These are phyloP conservation scores for Tamandua tetradactyla DNA, from an alignment of 2,797 vertebrate genomes.

Conservation along the genomic window DNA sequence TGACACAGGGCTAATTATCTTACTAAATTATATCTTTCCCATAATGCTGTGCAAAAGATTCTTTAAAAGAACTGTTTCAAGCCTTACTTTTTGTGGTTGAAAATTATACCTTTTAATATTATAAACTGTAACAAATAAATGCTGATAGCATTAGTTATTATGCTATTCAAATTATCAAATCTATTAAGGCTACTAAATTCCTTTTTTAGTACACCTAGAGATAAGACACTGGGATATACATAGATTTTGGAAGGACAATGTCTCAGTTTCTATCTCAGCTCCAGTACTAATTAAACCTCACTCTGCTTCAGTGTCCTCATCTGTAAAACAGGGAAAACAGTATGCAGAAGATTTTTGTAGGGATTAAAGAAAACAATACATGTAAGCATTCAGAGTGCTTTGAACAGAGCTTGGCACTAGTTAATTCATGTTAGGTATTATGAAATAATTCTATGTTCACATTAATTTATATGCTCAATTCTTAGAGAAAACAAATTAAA, in stretches of 20 bases:
- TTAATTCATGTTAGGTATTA: slow-evolving; percentile 5
- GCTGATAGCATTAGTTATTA: neutral
- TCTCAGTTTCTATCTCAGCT: neutral
- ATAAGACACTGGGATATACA: neutral
- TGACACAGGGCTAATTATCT: neutral
- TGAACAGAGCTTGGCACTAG: neutral
- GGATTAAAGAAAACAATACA: neutral
- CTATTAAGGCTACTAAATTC: neutral
- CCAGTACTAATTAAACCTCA: neutral
- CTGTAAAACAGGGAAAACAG: neutral
- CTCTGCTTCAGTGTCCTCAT: neutral
- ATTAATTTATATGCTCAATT: slow-evolving; percentile 39
- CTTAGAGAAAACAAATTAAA: slow-evolving; percentile 12
- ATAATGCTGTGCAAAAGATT: neutral
- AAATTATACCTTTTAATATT: slow-evolving; percentile 30
- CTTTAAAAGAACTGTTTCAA: slow-evolving; percentile 24
- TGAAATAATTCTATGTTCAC: neutral
- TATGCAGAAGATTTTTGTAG: neutral
- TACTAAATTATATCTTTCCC: slow-evolving; percentile 24
- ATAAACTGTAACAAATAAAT: slow-evolving; percentile 5
- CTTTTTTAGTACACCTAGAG: neutral
- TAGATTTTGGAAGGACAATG: neutral
- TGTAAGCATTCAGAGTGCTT: neutral
- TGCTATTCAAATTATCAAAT: neutral
- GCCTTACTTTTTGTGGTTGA: slow-evolving; percentile 13